Evolutionary conservation across 1,140 invertebrate genomes (phyloP).

Genomic region (Centruroides sculpturatus): DNA sequence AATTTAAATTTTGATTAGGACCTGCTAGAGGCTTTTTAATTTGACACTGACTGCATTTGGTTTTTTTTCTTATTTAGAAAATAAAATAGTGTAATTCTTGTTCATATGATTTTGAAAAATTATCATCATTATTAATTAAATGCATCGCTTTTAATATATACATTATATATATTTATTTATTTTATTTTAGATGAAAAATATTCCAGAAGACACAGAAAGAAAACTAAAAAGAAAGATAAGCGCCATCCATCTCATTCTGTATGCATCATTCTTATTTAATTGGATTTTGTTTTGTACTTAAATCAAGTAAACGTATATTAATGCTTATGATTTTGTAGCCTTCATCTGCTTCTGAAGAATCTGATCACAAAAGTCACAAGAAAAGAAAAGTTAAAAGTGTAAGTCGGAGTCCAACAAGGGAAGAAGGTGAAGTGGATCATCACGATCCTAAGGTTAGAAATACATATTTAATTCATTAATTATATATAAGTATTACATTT

Average conservation of each 20-base stretch:
- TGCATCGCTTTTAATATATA: neutral
- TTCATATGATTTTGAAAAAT: too few species aligned
- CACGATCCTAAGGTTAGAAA: neutral
- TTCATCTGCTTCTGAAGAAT: slow-evolving; percentile 8
- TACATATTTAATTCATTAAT: neutral
- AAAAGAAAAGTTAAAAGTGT: slow-evolving; percentile 4
- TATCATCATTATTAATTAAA: too few species aligned
- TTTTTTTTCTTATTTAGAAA: too few species aligned
- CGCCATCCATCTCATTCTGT: slow-evolving; percentile 6
- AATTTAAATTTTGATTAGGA: too few species aligned
- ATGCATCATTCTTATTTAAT: neutral
- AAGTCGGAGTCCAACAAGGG: slow-evolving; percentile 10
- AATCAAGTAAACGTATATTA: neutral
- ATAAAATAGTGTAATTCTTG: too few species aligned
- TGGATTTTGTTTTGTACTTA: neutral
- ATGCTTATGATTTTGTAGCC: neutral
- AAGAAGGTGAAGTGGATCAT: slow-evolving; percentile 15
- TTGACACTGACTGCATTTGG: too few species aligned
- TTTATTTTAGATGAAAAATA: neutral
- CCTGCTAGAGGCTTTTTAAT: too few species aligned
- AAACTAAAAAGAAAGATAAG: slow-evolving; percentile 14
- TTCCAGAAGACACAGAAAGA: slow-evolving; percentile 11
- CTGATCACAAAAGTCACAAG: slow-evolving; percentile 4
- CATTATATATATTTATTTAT: neutral
- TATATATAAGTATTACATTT: neutral